Evolutionary conservation across 2,888 invertebrate genomes (phyloP), one percentile per base, ranked within the genome.

Genomic region (Sthenelais limicola): DNA sequence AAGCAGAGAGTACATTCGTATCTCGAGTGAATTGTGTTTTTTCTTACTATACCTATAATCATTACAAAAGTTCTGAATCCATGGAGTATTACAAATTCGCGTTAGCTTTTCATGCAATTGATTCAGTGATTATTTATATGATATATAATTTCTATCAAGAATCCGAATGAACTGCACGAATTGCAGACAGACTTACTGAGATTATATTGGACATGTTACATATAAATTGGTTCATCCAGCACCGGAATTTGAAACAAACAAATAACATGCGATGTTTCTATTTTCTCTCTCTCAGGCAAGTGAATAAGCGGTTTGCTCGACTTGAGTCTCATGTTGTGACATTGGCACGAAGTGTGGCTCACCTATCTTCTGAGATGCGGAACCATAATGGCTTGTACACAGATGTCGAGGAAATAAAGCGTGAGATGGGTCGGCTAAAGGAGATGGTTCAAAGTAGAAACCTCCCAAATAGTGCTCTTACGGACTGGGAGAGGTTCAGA

Each of bases 311-410:
- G 58, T 95, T 96, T 88, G 94, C 95, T 86, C 90, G 95, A 4
- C 89, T 96, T 78, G 96, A 96, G 88, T 94, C 94, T 0, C 96
- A 96, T 88, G 95, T 96, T 62, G 95, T 96, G 70, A 96, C 96
- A 0, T 88, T 96, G 77, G 96, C 96, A 0, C 90, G 95, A 73
- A 95, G 94, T 58, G 95, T 96, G 28, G 95, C 96, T 21, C 95
- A 96, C 87, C 90, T 96, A 49, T 95, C 95, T 47, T 94, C 94
- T 3, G 96, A 96, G 89, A 94, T 96, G 93, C 89, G 95, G 75
- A 94, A 94, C 0, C 95, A 96, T 84, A 95, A 94, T 86, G 90
- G 94, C 74, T 93, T 95, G 90, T 93, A 94, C 87, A 86, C 94
- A 90, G 95, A 96, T 89, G 92, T 96, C 91, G 95, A 96, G 88